A percentile compares a stretch with the other conserved stretches of the same genome.
Evolutionary conservation across 2,113 vertebrate genomes (phyloP).

Genomic region (Peromyscus maniculatus): DNA sequence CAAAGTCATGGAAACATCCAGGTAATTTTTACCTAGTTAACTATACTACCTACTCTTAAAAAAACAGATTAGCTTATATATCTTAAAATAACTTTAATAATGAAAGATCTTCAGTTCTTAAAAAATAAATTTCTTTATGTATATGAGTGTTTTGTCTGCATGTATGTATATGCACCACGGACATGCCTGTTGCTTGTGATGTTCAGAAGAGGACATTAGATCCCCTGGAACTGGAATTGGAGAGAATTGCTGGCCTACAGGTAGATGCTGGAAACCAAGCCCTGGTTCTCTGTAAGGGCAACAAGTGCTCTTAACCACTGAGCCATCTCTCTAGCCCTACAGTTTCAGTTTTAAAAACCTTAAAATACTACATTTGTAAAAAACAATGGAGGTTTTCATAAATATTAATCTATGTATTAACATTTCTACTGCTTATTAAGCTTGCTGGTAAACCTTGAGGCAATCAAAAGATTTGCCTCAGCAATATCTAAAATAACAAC

Average conservation of each 20-base stretch:
- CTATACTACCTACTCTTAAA: background rate
- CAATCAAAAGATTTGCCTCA: constrained; percentile 75
- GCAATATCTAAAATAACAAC: constrained; percentile 77
- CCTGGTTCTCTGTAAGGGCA: background rate
- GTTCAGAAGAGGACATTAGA: background rate
- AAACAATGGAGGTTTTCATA: constrained; percentile 61
- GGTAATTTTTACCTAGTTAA: constrained; percentile 23
- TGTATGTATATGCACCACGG: too few species aligned
- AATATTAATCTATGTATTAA: constrained; percentile 71
- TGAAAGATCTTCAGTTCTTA: constrained; percentile 35
- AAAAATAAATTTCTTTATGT: background rate
- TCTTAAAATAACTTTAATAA: constrained; percentile 45
- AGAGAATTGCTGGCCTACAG: background rate
- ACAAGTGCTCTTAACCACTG: background rate
- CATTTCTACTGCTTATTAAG: constrained; percentile 43
- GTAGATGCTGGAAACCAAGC: background rate
- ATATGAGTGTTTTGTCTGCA: background rate
- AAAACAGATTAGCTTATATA: background rate
- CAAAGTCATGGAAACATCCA: background rate
- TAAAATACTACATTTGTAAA: constrained; percentile 56
- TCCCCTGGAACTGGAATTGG: background rate
- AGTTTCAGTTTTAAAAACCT: constrained; percentile 29
- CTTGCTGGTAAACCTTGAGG: constrained; percentile 69
- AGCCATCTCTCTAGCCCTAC: background rate
- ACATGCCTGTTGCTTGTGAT: background rate